Evolutionary conservation across 2,888 invertebrate genomes (phyloP), one percentile per base, ranked within the genome.

Genomic region (Celastrina argiolus): DNA sequence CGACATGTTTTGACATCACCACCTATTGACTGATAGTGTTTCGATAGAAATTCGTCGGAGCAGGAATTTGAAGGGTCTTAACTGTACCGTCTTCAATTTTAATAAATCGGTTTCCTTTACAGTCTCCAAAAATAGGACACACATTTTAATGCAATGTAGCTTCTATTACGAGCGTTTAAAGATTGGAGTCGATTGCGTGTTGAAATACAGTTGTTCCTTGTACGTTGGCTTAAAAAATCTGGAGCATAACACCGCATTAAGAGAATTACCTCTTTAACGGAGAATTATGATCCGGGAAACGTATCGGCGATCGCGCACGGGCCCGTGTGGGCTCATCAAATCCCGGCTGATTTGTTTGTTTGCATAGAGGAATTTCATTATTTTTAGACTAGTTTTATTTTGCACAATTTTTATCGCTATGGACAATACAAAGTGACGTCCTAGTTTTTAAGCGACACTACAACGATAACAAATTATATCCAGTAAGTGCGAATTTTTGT

Each of bases 231-330:
- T 61, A 66, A 74, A 76, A 76, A 75, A 76, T 74, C 69, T 75
- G 72, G 77, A 73, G 64, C 76, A 77, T 75, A 75, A 77, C 78
- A 78, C 76, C 76, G 71, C 69, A 70, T 73, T 71, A 73, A 74
- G 72, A 74, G 70, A 76, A 77, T 76, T 74, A 71, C 74, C 73
- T 74, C 71, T 76, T 77, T 71, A 73, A 68, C 73, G 69, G 69
- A 76, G 81, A 85, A 78, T 87, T 84, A 87, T 79, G 84, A 86
- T 72, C 71, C 81, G 81, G 86, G 87, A 88, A 85, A 78, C 72
- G 75, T 83, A 84, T 83, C 81, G 77, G 77, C 69, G 71, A 80
- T 82, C 75, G 74, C 76, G 81, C 86, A 70, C 70, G 69, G 34
- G 8, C 34, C 18, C 36, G 51, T 69, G 64, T 67, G 69, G 69